These are phyloP conservation scores for Trissonchulus latispiculum DNA, from an alignment of 2,888 invertebrate species.

Conservation along the genomic window DNA sequence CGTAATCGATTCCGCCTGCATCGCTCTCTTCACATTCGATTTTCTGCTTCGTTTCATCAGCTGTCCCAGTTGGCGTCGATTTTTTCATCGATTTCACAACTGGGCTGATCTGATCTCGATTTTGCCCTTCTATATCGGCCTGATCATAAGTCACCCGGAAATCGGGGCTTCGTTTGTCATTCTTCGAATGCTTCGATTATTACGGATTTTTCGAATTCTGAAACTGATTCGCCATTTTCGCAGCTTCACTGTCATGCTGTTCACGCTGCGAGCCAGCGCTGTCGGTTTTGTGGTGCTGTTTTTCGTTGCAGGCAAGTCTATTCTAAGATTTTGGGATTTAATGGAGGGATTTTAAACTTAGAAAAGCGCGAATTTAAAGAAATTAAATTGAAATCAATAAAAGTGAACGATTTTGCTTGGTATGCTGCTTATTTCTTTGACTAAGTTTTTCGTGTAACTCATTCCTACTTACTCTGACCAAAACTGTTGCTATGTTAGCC, in stretches of 20 bases:
- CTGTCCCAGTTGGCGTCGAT: constrained; percentile 39
- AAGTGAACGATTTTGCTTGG: too few species aligned
- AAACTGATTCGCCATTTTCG: background rate
- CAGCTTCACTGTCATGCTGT: background rate
- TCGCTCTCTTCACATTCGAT: constrained; percentile 45
- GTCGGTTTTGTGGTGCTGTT: constrained; percentile 1
- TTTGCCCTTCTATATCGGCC: constrained; percentile 42
- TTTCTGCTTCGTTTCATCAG: constrained; percentile 38
- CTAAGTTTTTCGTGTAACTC: too few species aligned
- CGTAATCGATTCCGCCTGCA: constrained; percentile 43
- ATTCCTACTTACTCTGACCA: too few species aligned
- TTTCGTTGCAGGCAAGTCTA: background rate
- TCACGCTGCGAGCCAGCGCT: background rate
- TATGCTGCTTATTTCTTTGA: too few species aligned
- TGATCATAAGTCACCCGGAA: background rate
- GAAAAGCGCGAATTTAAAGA: too few species aligned
- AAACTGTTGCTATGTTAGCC: too few species aligned
- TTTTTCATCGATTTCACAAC: constrained; percentile 40
- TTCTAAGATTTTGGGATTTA: too few species aligned
- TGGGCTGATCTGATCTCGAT: constrained; percentile 45
- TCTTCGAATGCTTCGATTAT: constrained; percentile 48
- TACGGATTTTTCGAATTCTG: constrained; percentile 46
- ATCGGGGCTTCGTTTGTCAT: background rate
- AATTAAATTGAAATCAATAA: too few species aligned
- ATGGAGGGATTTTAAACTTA: too few species aligned